A percentile compares a stretch with the other conserved stretches of the same genome.
phyloP scores from a whole-genome alignment of 2,797 vertebrate species.

The Poeciliopsis turneri region DNA sequence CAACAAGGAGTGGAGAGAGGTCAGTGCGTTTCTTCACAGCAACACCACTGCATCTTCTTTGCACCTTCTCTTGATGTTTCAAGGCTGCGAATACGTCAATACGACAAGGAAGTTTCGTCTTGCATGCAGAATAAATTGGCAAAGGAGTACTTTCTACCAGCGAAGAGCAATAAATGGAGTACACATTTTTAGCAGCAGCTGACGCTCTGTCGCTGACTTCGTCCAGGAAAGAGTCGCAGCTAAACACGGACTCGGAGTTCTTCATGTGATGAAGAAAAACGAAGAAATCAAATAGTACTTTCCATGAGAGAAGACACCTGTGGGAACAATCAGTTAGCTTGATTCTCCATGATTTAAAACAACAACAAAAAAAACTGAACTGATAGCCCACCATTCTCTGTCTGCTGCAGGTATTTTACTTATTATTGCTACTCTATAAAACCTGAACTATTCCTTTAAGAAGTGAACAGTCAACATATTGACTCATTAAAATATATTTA shows the following conservation, averaged over 20 bases:
- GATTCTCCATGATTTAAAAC: neutral
- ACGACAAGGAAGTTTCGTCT: no score
- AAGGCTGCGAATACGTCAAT: neutral
- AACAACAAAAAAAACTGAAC: no score
- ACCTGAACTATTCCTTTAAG: neutral
- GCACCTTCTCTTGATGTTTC: neutral
- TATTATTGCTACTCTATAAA: neutral
- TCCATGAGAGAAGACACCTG: neutral
- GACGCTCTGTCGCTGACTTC: neutral
- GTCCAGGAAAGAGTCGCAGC: neutral
- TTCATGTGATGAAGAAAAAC: neutral
- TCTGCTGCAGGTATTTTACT: neutral
- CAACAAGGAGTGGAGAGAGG: slow-evolving; percentile 99
- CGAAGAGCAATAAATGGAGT: neutral
- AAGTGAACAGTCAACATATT: neutral
- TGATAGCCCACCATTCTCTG: no score
- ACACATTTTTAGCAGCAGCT: neutral
- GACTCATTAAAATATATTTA: neutral
- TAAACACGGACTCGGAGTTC: neutral
- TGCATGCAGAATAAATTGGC: neutral
- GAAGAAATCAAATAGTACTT: neutral
- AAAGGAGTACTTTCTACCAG: neutral
- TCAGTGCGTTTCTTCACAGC: slow-evolving; percentile 59
- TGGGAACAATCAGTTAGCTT: neutral
- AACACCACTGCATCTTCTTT: neutral